These are phyloP conservation scores for Tokudaia tokunoshimensis DNA, from an alignment of 2,797 vertebrate species.

Conservation along the genomic window DNA sequence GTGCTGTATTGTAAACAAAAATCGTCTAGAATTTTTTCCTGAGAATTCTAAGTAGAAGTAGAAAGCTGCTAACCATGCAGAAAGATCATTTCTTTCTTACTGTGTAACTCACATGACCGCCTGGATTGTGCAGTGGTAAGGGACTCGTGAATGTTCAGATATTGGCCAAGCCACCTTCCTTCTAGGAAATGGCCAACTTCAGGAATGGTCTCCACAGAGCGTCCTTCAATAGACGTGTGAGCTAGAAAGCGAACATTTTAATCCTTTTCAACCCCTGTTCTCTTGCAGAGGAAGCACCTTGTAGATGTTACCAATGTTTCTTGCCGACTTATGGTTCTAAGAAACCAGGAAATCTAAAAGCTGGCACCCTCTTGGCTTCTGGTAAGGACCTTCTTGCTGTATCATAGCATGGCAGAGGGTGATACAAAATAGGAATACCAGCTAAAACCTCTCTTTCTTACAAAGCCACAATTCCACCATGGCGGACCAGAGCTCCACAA, in stretches of 20 bases:
- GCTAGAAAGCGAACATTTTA: background rate
- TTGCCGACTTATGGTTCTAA: background rate
- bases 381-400: background rate
- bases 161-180: background rate
- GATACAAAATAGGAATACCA: background rate
- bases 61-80: background rate
- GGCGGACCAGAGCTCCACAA: background rate
- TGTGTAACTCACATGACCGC: background rate
- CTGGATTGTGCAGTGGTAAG: background rate
- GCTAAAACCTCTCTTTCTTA: background rate
- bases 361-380: background rate
- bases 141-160: background rate
- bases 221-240: background rate
- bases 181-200: background rate
- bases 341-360: background rate
- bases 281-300: background rate
- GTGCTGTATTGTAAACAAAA: background rate
- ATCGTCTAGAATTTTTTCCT: constrained; percentile 13
- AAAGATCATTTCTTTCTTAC: constrained; percentile 37
- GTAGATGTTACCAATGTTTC: background rate
- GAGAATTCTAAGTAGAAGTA: constrained; percentile 44
- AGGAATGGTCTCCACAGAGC: background rate
- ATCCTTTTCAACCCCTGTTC: background rate
- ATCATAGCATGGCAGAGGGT: background rate
- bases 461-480: background rate